A percentile compares a stretch with the other conserved stretches of the same genome.
These are phyloP conservation scores for Aegotheles bennettii DNA, from an alignment of 2,113 vertebrate species.

Conservation along the genomic window DNA sequence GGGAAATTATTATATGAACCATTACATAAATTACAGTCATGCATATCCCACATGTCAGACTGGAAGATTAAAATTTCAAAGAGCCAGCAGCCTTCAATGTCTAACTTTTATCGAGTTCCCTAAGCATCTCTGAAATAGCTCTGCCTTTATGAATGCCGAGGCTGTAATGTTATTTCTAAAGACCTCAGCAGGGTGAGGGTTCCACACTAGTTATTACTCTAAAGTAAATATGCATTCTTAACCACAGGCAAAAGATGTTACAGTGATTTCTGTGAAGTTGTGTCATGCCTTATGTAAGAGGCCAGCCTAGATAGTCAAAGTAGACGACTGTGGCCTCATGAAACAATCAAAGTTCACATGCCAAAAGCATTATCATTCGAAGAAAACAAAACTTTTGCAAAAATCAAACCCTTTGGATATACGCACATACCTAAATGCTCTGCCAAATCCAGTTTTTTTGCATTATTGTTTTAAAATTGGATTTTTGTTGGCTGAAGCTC, in stretches of 20 bases:
- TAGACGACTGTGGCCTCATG: background rate
- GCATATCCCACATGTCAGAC: background rate
- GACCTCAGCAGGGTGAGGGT: background rate
- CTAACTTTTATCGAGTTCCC: background rate
- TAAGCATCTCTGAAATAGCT: background rate
- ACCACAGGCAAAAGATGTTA: background rate
- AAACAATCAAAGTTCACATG: background rate
- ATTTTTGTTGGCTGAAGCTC: background rate
- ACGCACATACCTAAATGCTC: background rate
- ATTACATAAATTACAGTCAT: background rate
- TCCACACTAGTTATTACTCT: background rate
- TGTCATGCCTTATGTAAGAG: background rate
- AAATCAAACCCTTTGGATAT: background rate
- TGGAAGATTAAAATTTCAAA: background rate
- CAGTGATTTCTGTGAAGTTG: background rate
- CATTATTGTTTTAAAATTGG: background rate
- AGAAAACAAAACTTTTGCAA: background rate
- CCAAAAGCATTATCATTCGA: background rate
- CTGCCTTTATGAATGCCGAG: background rate
- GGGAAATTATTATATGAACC: background rate
- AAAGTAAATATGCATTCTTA: background rate
- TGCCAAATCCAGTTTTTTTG: background rate
- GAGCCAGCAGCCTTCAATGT: background rate
- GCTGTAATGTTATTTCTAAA: background rate
- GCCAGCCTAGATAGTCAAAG: background rate